These are phyloP conservation scores for Coluber constrictor DNA, from an alignment of 2,797 vertebrate species.

Conservation along the genomic window DNA sequence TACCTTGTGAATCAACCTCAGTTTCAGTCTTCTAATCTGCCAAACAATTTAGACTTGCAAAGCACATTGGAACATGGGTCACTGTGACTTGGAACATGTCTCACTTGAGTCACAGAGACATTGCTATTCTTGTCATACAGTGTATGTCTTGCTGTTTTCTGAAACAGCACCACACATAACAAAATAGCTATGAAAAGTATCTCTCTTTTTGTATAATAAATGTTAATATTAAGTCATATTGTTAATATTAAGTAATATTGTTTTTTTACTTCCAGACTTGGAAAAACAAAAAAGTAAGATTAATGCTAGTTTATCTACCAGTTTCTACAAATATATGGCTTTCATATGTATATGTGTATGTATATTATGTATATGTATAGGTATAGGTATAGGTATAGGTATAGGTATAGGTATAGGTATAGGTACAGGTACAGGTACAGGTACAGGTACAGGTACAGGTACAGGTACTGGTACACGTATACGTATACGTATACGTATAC, in stretches of 20 bases:
- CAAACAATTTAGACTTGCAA: conserved; percentile 40
- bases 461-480: too few relatives aligned
- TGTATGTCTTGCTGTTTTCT: neutral
- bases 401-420: too few relatives aligned
- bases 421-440: too few relatives aligned
- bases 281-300: neutral
- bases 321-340: neutral
- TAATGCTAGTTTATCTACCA: neutral
- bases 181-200: conserved; percentile 17
- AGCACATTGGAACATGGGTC: neutral
- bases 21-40: conserved; percentile 48
- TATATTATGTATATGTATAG: too few relatives aligned
- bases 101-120: neutral
- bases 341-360: too few relatives aligned
- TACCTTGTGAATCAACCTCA: conserved; percentile 50
- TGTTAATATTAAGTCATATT: neutral
- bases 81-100: neutral
- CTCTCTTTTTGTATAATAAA: neutral
- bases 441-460: too few relatives aligned
- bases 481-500: too few relatives aligned
- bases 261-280: neutral
- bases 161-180: neutral
- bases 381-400: too few relatives aligned
- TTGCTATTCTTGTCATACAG: neutral
- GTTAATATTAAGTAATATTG: too few relatives aligned